Conservation (phyloP, 2,797 vertebrate genomes). For the Lepus townsendii region DNA sequence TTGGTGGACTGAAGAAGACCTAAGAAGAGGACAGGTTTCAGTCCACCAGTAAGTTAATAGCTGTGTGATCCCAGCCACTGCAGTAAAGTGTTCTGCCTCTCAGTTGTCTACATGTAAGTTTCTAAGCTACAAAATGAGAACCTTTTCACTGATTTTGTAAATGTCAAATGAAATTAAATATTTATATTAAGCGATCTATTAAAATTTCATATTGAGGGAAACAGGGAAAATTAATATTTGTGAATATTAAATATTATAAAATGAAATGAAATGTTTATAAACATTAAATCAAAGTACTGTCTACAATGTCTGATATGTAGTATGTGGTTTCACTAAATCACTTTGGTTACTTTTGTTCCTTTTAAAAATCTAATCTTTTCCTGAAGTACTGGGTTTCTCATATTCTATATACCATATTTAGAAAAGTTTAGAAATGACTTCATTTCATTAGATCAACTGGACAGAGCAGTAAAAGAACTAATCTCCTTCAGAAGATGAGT, state of each 20-base stretch:
- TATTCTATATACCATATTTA: constrained; percentile 13
- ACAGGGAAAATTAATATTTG: background rate
- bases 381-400: constrained; percentile 60
- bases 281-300: background rate
- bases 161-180: constrained; percentile 39
- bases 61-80: background rate
- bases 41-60: background rate
- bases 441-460: constrained; percentile 61
- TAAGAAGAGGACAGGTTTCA: background rate
- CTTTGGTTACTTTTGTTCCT: constrained; percentile 16
- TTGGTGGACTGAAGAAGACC: background rate
- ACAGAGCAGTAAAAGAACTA: constrained; percentile 53
- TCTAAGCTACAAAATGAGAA: constrained; percentile 7
- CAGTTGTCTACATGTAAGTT: background rate
- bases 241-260: background rate
- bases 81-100: background rate
- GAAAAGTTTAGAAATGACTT: constrained; percentile 60
- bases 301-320: background rate
- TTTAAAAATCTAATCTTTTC: constrained; percentile 22
- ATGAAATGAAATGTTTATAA: background rate
- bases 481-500: background rate
- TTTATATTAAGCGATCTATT: background rate
- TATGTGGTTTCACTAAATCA: constrained; percentile 33
- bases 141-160: constrained; percentile 35
- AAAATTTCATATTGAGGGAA: background rate